Base-by-base conservation (phyloP, 2,888 invertebrate genomes). In the Drosophila acutilabella region DNA sequence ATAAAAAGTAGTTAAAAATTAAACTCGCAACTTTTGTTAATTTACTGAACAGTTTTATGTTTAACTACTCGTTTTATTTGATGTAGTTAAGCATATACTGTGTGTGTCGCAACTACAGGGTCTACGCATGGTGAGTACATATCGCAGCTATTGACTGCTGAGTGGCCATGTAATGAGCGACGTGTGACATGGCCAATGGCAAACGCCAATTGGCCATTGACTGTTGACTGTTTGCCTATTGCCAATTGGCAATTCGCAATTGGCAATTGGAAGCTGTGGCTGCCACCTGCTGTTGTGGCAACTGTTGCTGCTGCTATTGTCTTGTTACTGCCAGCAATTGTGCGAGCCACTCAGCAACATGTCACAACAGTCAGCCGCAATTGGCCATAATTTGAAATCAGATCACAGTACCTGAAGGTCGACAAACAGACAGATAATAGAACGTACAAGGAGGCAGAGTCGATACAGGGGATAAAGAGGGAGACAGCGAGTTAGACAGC, bases 151-250 rank as follows among this genome's bases (percentile, higher is more conserved):
- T 53, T 45, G 44, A 45, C 26, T 40, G 18, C 36, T 16, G 23
- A 44, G 38, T 44, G 42, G 50, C 45, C 62, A 56, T 80, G 68
- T 86, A 81, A 81, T 81, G 81, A 81, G 87, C 87, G 79, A 76
- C 79, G 65, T 74, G 78, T 70, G 78, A 83, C 87, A 86, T 77
- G 74, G 64, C 80, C 80, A 81, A 83, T 77, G 65, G 86, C 80
- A 67, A 74, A 52, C 60, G 53, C 33, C 71, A 45, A 71, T 52
- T 58, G 71, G 30, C 65, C 42, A 58, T 64, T 56, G 65, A 42
- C 80, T 59, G 53, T 75, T 69, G 69, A n/a, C 47, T 23, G 20
- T 40, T 51, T 11, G 13, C 36, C 13, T 11, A 13, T 36, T 36
- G 45, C 47, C 52, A 14, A 60, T 56, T 73, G 51, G 10, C 57